A percentile compares a stretch with the other conserved stretches of the same genome.
These are phyloP conservation scores for Nasonovia ribisnigri DNA, from an alignment of 2,888 invertebrate species.

Conservation along the genomic window DNA sequence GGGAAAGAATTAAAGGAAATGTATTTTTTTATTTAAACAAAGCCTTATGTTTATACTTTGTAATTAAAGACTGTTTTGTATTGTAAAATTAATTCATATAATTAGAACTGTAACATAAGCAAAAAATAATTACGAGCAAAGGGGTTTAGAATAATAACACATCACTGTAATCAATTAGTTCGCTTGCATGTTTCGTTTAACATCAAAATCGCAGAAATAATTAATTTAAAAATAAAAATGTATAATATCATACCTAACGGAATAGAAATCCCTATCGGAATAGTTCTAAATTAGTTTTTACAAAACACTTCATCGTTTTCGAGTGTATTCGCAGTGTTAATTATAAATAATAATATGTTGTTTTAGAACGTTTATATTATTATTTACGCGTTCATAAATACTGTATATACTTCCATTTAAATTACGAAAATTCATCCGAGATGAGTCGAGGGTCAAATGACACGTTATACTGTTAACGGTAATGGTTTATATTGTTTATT, in stretches of 20 bases:
- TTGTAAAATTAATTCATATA: conserved; percentile 38
- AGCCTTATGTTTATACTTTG: conserved; percentile 30
- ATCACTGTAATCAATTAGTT: conserved; percentile 15
- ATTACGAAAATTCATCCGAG: background rate
- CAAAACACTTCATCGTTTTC: background rate
- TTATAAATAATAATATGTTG: background rate
- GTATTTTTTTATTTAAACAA: conserved; percentile 8
- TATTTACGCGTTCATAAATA: background rate
- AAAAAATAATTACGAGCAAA: background rate
- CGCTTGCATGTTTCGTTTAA: background rate
- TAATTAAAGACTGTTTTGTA: conserved; percentile 34
- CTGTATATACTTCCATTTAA: background rate
- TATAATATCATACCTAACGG: background rate
- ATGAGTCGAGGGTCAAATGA: conserved; percentile 1
- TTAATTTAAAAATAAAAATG: background rate
- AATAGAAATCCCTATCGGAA: background rate
- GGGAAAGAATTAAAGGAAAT: background rate
- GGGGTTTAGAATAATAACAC: conserved; percentile 3
- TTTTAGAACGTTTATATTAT: background rate
- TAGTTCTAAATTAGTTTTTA: background rate
- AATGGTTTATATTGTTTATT: conserved; percentile 35
- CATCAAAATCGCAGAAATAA: background rate
- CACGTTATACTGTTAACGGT: background rate
- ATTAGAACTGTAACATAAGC: background rate
- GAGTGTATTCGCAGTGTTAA: background rate